Conservation (phyloP, 35 echinoderm and acorn worm genomes). For the Lytechinus variegatus region DNA sequence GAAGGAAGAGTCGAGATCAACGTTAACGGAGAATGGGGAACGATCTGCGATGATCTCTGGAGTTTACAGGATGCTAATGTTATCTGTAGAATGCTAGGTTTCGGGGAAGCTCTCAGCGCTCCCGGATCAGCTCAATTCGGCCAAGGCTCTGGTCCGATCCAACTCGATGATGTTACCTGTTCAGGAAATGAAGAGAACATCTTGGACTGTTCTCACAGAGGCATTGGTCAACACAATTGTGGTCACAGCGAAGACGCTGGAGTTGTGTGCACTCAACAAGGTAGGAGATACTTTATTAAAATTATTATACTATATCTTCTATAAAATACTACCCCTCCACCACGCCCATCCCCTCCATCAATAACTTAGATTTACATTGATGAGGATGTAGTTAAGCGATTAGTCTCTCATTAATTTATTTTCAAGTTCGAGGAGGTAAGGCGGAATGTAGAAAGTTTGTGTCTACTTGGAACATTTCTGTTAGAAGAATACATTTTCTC, state of each 20-base stretch:
- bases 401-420: too few species aligned
- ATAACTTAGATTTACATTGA: too few species aligned
- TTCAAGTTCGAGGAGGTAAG: too few species aligned
- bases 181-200: background rate
- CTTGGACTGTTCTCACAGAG: background rate
- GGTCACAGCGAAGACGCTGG: background rate
- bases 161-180: background rate
- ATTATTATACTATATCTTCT: too few species aligned
- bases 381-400: too few species aligned
- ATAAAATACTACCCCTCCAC: too few species aligned
- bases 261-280: background rate
- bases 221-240: background rate
- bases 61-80: background rate
- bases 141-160: background rate
- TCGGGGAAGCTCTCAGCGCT: background rate
- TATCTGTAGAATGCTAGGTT: background rate
- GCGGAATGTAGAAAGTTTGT: too few species aligned
- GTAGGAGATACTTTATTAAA: too few species aligned
- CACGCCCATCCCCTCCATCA: too few species aligned
- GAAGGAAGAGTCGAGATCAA: background rate
- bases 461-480: too few species aligned
- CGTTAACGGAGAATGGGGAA: background rate
- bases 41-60: background rate
- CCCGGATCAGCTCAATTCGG: background rate
- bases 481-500: too few species aligned